A percentile compares a stretch with the other conserved stretches of the same genome.
Evolutionary conservation across 2,888 invertebrate genomes (phyloP).

Genomic region (Hirtodrosophila duncani): DNA sequence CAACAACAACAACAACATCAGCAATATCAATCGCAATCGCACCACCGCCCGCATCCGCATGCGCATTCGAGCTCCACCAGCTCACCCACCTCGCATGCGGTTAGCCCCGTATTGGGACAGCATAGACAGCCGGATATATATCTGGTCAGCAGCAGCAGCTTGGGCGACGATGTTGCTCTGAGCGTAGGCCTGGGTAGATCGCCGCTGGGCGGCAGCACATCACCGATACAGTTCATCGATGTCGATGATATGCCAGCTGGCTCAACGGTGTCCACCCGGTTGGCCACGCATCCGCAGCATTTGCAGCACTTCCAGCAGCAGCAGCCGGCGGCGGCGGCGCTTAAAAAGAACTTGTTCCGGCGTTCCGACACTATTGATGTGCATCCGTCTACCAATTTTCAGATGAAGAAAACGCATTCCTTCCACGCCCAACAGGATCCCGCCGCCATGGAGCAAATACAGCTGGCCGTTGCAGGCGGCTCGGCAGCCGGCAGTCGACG

Average conservation of each 20-base stretch:
- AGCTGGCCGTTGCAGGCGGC: slow-evolving; percentile 61
- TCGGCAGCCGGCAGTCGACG: slow-evolving; percentile 74
- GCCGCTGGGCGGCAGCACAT: slow-evolving; percentile 69
- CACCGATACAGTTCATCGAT: slow-evolving; percentile 75
- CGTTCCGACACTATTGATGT: slow-evolving; percentile 79
- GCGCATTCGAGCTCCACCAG: slow-evolving; percentile 70
- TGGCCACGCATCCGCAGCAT: slow-evolving; percentile 62
- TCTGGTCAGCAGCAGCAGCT: slow-evolving; percentile 77
- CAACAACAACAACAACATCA: slow-evolving; percentile 62
- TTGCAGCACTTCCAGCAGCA: slow-evolving; percentile 48
- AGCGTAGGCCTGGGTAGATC: slow-evolving; percentile 53
- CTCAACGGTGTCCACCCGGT: slow-evolving; percentile 43
- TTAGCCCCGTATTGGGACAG: slow-evolving; percentile 70
- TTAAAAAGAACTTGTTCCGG: slow-evolving; percentile 77
- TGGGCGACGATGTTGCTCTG: slow-evolving; percentile 69
- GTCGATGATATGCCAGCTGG: slow-evolving; percentile 71
- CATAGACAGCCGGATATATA: slow-evolving; percentile 75
- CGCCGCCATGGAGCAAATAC: slow-evolving; percentile 74
- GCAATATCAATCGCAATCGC: slow-evolving; percentile 30
- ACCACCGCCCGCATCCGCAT: slow-evolving; percentile 65
- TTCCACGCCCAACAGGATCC: slow-evolving; percentile 78
- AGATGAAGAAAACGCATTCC: slow-evolving; percentile 79
- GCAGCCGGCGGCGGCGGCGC: slow-evolving; percentile 60
- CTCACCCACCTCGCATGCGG: slow-evolving; percentile 74
- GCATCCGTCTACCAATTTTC: slow-evolving; percentile 78